Percentiles rank a stretch among this genome's conserved stretches.
Evolutionary conservation across 2,888 invertebrate genomes (phyloP).

Genomic region (Dioctria linearis): DNA sequence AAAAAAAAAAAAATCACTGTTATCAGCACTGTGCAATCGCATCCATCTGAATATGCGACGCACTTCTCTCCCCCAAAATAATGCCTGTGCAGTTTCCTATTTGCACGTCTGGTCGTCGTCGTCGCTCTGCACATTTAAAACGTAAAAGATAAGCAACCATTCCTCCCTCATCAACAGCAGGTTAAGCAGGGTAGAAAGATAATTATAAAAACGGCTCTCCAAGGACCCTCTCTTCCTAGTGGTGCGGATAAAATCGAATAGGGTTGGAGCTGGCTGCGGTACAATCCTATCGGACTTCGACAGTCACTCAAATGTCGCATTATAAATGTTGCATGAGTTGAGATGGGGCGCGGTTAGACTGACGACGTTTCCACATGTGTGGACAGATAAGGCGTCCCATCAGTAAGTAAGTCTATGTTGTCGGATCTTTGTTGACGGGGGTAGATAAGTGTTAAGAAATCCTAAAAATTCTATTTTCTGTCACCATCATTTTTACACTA

Average conservation of each 20-base stretch:
- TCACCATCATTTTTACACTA: not conserved
- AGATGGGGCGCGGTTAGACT: conserved; percentile 35
- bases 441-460: conserved; percentile 59
- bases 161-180: conserved; percentile 43
- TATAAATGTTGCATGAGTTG: conserved; percentile 60
- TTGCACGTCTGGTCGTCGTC: conserved; percentile 17
- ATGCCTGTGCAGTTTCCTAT: not conserved
- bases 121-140: not conserved
- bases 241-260: conserved; percentile 13
- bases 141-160: conserved; percentile 31
- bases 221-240: conserved; percentile 8
- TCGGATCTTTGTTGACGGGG: conserved; percentile 8
- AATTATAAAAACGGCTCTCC: conserved; percentile 26
- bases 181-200: conserved; percentile 45
- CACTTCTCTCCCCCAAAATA: conserved; percentile 8
- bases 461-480: conserved; percentile 48
- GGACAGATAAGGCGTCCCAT: conserved; percentile 51
- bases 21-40: conserved; percentile 27
- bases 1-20: conserved; percentile 5
- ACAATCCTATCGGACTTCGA: conserved; percentile 56
- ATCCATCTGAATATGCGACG: not conserved
- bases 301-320: conserved; percentile 62
- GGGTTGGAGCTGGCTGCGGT: conserved; percentile 9
- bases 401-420: not conserved
- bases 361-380: conserved; percentile 39